Conservation (phyloP, 2,888 invertebrate genomes). For the Ptychoptera contaminata region DNA sequence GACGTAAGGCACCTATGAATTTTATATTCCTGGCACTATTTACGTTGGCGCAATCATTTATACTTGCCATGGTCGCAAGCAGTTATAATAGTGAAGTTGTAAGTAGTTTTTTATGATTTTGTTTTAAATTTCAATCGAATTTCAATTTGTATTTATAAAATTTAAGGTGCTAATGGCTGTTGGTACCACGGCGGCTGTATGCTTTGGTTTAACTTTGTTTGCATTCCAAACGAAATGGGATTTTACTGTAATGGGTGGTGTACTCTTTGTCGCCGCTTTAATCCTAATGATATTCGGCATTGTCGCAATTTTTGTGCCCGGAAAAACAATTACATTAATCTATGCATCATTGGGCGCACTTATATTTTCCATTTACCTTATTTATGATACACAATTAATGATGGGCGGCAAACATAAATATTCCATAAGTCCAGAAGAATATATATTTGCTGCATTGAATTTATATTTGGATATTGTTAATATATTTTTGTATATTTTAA, state of each 20-base stretch:
- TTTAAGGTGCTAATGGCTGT: slow-evolving; percentile 66
- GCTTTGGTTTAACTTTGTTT: slow-evolving; percentile 73
- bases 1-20: slow-evolving; percentile 74
- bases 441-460: slow-evolving; percentile 83
- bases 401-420: slow-evolving; percentile 83
- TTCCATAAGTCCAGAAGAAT: slow-evolving; percentile 82
- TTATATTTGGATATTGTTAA: slow-evolving; percentile 81
- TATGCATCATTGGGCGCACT: slow-evolving; percentile 78
- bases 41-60: slow-evolving; percentile 65
- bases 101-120: slow-evolving; percentile 16
- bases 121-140: neutral
- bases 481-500: slow-evolving; percentile 75
- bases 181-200: slow-evolving; percentile 75
- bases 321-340: slow-evolving; percentile 46
- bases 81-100: slow-evolving; percentile 41
- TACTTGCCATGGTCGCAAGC: slow-evolving; percentile 58
- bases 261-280: slow-evolving; percentile 57
- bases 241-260: slow-evolving; percentile 65
- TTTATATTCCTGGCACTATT: slow-evolving; percentile 79
- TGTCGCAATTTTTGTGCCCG: slow-evolving; percentile 43
- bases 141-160: slow-evolving; percentile 8
- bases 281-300: slow-evolving; percentile 68
- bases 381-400: slow-evolving; percentile 89
- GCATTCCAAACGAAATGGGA: slow-evolving; percentile 87
- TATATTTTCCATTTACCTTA: slow-evolving; percentile 73